phyloP scores from a whole-genome alignment of 2,113 vertebrate genomes.

The Heteronetta atricapilla region DNA sequence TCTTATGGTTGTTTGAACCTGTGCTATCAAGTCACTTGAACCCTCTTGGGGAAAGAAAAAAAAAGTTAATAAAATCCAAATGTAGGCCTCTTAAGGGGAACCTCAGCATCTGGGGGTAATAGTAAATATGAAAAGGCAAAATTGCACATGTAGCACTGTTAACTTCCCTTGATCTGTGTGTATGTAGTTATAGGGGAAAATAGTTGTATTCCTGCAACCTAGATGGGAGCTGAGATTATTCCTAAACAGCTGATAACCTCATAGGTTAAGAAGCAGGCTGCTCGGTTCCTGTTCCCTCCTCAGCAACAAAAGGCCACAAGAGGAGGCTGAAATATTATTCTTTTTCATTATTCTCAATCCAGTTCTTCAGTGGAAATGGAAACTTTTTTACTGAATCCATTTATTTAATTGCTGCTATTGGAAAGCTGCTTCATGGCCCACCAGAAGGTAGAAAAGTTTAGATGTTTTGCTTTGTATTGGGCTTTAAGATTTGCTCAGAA shows the following conservation, averaged over 20 bases:
- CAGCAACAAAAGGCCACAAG: background rate
- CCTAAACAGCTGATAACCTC: background rate
- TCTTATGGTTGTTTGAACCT: too few relatives aligned
- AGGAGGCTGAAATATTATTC: background rate
- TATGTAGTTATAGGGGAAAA: background rate
- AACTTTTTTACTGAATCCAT: background rate
- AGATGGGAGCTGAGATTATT: background rate
- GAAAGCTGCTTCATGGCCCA: background rate
- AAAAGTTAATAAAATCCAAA: background rate
- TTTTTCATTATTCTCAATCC: conserved; percentile 28
- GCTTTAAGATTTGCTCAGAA: background rate
- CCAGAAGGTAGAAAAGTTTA: background rate
- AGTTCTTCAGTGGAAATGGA: conserved; percentile 21
- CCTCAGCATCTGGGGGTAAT: background rate
- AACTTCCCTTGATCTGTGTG: background rate
- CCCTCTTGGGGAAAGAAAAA: background rate
- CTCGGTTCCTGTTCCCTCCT: background rate
- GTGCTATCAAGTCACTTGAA: background rate
- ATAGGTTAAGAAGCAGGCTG: background rate
- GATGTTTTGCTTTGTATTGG: background rate
- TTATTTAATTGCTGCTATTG: conserved; percentile 1
- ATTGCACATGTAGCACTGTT: background rate
- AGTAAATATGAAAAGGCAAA: background rate
- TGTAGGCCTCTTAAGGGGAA: background rate
- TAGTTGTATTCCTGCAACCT: background rate